These are phyloP conservation scores for Notodonta ziczac DNA, from an alignment of 2,888 invertebrate species.

Conservation along the genomic window DNA sequence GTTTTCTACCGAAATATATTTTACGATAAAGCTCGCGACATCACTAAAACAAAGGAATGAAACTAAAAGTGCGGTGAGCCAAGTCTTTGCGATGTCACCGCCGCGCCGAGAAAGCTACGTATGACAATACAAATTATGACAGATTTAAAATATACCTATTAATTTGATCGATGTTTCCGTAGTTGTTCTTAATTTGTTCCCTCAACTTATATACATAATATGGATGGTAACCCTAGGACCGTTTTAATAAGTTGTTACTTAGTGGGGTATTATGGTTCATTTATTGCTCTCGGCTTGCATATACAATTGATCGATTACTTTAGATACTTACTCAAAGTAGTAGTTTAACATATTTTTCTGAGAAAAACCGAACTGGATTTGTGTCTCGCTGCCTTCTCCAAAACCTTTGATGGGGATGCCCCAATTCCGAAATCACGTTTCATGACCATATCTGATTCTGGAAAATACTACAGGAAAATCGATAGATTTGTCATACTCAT, in stretches of 20 bases:
- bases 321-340: too few relatives aligned
- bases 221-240: too few relatives aligned
- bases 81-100: slow-evolving; percentile 29
- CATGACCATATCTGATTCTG: background rate
- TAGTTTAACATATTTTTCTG: too few relatives aligned
- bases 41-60: slow-evolving; percentile 26
- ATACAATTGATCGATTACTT: too few relatives aligned
- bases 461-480: slow-evolving; percentile 40
- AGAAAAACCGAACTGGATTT: too few relatives aligned
- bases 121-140: background rate
- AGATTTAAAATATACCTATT: background rate
- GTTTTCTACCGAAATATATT: background rate
- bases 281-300: too few relatives aligned
- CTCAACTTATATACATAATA: too few relatives aligned
- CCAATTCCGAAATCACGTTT: background rate
- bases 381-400: background rate
- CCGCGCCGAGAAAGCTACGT: slow-evolving; percentile 10
- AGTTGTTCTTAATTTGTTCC: too few relatives aligned
- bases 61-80: slow-evolving; percentile 21
- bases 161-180: too few relatives aligned
- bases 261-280: too few relatives aligned
- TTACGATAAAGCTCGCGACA: slow-evolving; percentile 16
- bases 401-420: background rate
- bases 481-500: slow-evolving; percentile 43
- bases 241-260: too few relatives aligned